Conservation (phyloP, 2,797 vertebrate genomes). For the Etheostoma nigrum region DNA sequence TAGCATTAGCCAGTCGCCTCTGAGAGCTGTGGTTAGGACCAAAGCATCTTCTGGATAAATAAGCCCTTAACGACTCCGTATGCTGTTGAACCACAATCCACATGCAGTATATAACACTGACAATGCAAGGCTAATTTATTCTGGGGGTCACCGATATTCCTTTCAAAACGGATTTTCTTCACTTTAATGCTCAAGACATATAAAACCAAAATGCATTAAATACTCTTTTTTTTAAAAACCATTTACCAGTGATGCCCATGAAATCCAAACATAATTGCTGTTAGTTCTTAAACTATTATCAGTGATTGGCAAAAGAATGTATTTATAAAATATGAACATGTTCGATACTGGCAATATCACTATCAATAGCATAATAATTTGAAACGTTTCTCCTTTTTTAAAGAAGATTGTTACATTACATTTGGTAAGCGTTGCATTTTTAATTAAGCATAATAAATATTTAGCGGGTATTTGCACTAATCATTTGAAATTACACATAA, state of each 20-base stretch:
- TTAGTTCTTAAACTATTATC: not conserved
- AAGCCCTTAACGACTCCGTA: not conserved
- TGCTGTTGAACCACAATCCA: not conserved
- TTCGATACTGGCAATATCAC: not conserved
- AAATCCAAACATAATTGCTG: not conserved
- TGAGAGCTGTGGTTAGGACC: slow-evolving; percentile 11
- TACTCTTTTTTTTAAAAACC: not conserved
- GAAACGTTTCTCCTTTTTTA: not conserved
- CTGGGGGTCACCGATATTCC: not conserved
- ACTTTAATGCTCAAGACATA: not conserved
- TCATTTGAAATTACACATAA: slow-evolving; percentile 19
- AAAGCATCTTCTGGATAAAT: slow-evolving; percentile 1
- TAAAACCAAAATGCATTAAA: not conserved
- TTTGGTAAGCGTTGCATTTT: slow-evolving; percentile 24
- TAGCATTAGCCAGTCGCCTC: slow-evolving; percentile 25
- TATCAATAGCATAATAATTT: slow-evolving; percentile 19
- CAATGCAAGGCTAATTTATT: not conserved
- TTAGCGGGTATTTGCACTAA: slow-evolving; percentile 6
- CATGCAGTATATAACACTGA: not conserved
- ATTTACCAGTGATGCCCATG: not conserved
- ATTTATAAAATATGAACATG: not conserved
- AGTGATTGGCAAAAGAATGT: not conserved
- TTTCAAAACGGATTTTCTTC: not conserved
- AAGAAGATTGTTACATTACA: slow-evolving; percentile 27
- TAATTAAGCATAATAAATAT: slow-evolving; percentile 18